Conservation (phyloP, 2,113 vertebrate species). For the Muntiacus reevesi region DNA sequence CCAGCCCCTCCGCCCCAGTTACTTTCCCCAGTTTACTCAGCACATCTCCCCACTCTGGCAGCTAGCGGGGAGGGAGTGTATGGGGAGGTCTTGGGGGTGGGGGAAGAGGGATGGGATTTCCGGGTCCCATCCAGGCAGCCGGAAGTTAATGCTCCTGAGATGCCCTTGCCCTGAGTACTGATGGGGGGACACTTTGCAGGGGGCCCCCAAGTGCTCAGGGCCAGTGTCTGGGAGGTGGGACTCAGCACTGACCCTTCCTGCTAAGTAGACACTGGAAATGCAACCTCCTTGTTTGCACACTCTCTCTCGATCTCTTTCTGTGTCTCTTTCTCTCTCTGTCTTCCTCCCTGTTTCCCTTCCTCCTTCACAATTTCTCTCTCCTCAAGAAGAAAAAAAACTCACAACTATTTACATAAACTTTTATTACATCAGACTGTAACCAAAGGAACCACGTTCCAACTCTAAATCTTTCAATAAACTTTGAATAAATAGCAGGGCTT, state of each 20-base stretch:
- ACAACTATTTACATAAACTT: background rate
- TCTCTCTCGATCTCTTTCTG: background rate
- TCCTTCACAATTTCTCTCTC: background rate
- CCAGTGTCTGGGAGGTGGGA: background rate
- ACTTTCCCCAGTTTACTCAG: background rate
- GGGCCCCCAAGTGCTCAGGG: background rate
- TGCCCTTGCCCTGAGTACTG: background rate
- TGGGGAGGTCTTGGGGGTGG: background rate
- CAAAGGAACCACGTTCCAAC: constrained; percentile 20
- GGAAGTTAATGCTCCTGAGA: background rate
- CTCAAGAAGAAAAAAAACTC: background rate
- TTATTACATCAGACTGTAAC: constrained; percentile 17
- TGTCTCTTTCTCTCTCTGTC: background rate
- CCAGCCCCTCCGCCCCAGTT: background rate
- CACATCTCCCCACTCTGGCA: background rate
- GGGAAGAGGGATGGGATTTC: background rate
- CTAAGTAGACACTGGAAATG: background rate
- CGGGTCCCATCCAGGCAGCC: rapidly evolving
- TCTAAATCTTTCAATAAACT: constrained; percentile 2
- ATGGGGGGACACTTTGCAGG: background rate
- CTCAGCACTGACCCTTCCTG: background rate
- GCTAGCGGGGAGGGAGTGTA: rapidly evolving
- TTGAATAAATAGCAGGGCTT: background rate
- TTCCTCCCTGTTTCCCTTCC: background rate
- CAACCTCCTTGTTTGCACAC: background rate